Percentiles rank a stretch among this genome's conserved stretches.
phyloP scores from a whole-genome alignment of 1,140 invertebrate species.

The Aphis gossypii region DNA sequence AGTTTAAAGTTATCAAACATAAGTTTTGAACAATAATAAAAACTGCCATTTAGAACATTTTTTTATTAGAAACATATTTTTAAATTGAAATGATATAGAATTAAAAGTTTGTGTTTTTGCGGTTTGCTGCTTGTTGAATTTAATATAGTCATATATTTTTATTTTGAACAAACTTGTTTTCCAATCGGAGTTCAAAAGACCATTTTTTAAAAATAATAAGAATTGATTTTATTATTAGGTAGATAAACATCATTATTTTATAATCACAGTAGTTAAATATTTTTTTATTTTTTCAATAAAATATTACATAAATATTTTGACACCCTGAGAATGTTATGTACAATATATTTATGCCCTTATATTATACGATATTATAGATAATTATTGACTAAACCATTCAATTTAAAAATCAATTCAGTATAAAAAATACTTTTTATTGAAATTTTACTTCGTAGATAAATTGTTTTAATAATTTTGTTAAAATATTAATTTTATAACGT shows the following conservation, averaged over 20 bases:
- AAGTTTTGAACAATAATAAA: background rate
- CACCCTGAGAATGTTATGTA: background rate
- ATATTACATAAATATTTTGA: background rate
- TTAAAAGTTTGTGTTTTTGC: background rate
- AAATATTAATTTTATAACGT: background rate
- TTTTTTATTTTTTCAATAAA: background rate
- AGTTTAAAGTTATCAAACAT: background rate
- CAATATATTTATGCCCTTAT: no score
- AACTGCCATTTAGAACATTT: background rate
- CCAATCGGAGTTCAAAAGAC: no score
- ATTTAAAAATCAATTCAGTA: background rate
- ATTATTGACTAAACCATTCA: background rate
- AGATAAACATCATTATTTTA: no score
- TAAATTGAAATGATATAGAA: background rate
- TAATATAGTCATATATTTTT: no score
- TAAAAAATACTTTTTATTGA: background rate
- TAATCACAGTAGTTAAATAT: no score
- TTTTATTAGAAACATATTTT: background rate
- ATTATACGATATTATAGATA: background rate
- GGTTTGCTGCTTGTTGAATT: no score
- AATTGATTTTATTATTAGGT: no score
- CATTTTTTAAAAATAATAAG: no score
- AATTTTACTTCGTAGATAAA: background rate
- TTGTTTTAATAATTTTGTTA: background rate
- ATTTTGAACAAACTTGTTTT: no score